Percentiles rank a stretch among this genome's conserved stretches.
Evolutionary conservation across 2,888 invertebrate genomes (phyloP).

Genomic region (Drosophila crucigera): DNA sequence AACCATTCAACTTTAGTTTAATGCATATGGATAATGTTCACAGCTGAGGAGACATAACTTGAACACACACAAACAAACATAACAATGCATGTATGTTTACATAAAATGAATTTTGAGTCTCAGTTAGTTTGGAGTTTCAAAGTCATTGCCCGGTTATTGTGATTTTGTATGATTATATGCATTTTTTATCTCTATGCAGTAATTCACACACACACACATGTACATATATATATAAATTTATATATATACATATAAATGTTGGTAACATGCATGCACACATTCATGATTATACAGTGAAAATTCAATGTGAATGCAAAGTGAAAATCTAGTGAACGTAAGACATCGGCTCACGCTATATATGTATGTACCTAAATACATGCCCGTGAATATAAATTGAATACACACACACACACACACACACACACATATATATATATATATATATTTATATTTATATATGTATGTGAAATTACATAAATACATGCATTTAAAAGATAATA

Average conservation of each 20-base stretch:
- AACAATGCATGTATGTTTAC: background rate
- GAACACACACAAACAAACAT: background rate
- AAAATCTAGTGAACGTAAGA: conserved; percentile 59
- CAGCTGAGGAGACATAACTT: conserved; percentile 3
- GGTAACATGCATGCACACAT: conserved; percentile 20
- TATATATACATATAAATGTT: conserved; percentile 14
- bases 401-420: background rate
- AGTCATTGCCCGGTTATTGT: conserved; percentile 42
- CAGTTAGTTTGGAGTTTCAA: conserved; percentile 20
- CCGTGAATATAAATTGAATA: conserved; percentile 22
- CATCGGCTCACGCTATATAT: conserved; percentile 42
- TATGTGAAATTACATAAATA: conserved; percentile 21
- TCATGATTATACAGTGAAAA: conserved; percentile 61
- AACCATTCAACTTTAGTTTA: background rate
- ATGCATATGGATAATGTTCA: background rate
- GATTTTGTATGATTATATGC: conserved; percentile 28
- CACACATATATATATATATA: conserved; percentile 1
- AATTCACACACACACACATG: conserved; percentile 29
- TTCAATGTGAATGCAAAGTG: conserved; percentile 74
- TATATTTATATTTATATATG: background rate
- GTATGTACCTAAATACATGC: background rate
- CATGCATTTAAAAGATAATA: conserved; percentile 9
- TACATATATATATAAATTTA: conserved; percentile 4
- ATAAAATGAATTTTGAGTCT: conserved; percentile 22
- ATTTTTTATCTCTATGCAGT: conserved; percentile 34